Evolutionary conservation across 2,113 vertebrate species (phyloP).

Genomic region (Epinephelus lanceolatus): DNA sequence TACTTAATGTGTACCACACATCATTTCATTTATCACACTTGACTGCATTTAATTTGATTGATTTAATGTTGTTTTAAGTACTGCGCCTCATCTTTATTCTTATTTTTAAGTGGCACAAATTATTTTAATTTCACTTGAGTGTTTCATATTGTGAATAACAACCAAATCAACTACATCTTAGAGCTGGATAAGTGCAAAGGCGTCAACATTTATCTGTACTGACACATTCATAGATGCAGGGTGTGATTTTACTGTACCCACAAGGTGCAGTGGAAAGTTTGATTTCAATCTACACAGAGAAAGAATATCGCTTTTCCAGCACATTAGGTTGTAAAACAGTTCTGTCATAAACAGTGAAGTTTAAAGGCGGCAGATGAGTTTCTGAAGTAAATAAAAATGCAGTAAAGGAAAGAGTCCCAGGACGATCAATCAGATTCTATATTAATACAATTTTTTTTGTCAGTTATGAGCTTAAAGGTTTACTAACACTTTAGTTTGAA

Average conservation of each 20-base stretch:
- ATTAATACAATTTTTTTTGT: neutral
- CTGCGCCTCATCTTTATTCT: too few relatives aligned
- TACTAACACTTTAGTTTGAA: too few relatives aligned
- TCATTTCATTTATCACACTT: neutral
- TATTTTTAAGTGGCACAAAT: neutral
- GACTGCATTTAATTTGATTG: neutral
- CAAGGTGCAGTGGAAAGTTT: neutral
- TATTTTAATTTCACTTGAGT: neutral
- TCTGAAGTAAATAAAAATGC: constrained; percentile 2
- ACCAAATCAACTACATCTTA: neutral
- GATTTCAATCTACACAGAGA: neutral
- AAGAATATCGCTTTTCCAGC: neutral
- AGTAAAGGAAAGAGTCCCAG: neutral
- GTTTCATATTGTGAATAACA: neutral
- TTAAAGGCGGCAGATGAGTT: neutral
- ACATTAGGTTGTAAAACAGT: neutral
- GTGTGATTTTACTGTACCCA: neutral
- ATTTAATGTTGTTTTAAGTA: neutral
- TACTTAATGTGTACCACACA: neutral
- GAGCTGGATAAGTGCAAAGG: neutral
- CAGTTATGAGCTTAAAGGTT: neutral
- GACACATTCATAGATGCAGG: neutral
- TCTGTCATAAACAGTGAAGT: neutral
- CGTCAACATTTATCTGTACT: neutral
- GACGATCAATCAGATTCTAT: neutral